Evolutionary conservation across 2,113 vertebrate genomes (phyloP).

Genomic region (Cariama cristata): DNA sequence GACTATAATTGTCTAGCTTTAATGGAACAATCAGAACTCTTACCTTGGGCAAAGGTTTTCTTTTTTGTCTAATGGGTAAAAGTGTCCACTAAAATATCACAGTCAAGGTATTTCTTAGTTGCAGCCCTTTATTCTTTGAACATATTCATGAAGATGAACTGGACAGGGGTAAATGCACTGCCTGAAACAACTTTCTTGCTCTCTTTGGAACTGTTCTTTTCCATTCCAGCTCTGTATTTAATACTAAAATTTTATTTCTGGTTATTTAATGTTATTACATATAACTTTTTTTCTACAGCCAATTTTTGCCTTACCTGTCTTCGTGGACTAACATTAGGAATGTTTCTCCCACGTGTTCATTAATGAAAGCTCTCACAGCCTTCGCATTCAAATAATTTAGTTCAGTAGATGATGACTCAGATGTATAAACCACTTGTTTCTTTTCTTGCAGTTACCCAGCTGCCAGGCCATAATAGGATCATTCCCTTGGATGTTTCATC

Average conservation of each 20-base stretch:
- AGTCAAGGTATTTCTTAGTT: background rate
- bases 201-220: background rate
- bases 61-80: background rate
- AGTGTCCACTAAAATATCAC: background rate
- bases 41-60: background rate
- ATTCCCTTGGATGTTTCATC: slow-evolving; percentile 40
- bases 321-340: background rate
- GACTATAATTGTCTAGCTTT: background rate
- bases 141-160: background rate
- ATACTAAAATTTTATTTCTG: background rate
- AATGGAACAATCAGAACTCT: background rate
- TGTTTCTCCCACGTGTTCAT: background rate
- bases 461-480: slow-evolving; percentile 22
- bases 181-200: background rate
- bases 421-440: slow-evolving; percentile 36
- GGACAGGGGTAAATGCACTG: background rate
- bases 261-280: background rate
- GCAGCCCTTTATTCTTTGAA: background rate
- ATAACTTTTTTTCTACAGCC: background rate
- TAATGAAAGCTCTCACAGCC: slow-evolving; percentile 14
- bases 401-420: slow-evolving; percentile 39
- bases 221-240: background rate
- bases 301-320: background rate
- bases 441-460: slow-evolving; percentile 11
- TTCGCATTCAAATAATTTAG: slow-evolving; percentile 18